Base-by-base conservation (phyloP, 2,797 vertebrate species). In the Parauchenoglanis punctatus region DNA sequence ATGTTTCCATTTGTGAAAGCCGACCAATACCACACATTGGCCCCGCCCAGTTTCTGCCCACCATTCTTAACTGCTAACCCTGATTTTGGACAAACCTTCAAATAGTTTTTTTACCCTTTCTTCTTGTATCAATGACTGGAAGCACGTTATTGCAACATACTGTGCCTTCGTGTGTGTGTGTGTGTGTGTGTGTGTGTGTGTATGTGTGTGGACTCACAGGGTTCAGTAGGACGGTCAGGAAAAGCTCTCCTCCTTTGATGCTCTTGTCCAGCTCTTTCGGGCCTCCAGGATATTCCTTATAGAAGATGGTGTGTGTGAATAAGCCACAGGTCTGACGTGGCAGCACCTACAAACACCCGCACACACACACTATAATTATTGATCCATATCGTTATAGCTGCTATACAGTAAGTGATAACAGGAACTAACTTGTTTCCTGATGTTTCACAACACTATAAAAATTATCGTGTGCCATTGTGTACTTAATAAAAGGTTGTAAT, bases 291-390 rank as follows among this genome's bases (percentile, higher is more conserved):
- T 99, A 99, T 88, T 99, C 98, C 94, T 98, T 98, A 94, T 99
- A 99, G 96, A 99, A 99, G 95, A 99, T 99, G 86, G 98, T 99
- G 92, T 99, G 98, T 54, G 98, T 99, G 93, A 99, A 99, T 92
- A 99, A 94, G 89, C 98, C 98, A 89, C 98, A 99, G 23, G 98
- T 99, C 95, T 99, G 98, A 73, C 98, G 97, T 90, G 98, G 98
- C 89, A 99, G 97, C 87, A 99, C 98, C 98, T 99, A 92, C 87
- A 86, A 85, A 91, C 72, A 88, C 85, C 89, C 87, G 91, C 58
- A 85, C 85, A 89, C 88, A 90, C 86, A 89, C 87, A 88, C 40
- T 83, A 58, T 1, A 8, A 59, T 59, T 59, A 59, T 23, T 59
- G 6, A 7, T 23, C 5, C 18, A 59, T 1, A 59, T 63, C n/a